Percentiles rank a stretch among this genome's conserved stretches.
Conservation (phyloP, 1,140 invertebrate genomes). For the Trichonephila clavipes region DNA sequence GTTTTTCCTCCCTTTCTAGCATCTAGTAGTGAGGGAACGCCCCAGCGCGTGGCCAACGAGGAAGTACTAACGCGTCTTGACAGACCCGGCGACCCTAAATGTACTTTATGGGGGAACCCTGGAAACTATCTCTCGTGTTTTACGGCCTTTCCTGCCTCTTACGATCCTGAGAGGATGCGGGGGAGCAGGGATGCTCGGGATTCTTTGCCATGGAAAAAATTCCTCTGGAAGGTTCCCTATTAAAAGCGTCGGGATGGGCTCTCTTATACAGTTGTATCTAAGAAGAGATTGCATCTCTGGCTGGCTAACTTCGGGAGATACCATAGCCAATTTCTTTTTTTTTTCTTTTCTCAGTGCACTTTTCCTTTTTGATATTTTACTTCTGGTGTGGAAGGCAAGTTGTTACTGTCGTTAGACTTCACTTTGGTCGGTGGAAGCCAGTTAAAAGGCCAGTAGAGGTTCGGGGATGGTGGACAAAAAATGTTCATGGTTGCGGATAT, state of each 20-base stretch:
- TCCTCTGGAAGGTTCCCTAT: constrained; percentile 8
- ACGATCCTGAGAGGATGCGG: not conserved
- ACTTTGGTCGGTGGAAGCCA: constrained; percentile 12
- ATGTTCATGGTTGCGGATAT: not conserved
- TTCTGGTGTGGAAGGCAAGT: not conserved
- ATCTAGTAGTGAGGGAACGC: not conserved
- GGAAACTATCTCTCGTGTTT: constrained; percentile 61
- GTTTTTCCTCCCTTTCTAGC: not conserved
- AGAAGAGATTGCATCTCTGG: not conserved
- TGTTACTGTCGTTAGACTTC: constrained; percentile 23
- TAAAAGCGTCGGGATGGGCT: constrained; percentile 39
- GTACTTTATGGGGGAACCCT: constrained; percentile 54
- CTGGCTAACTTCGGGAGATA: not conserved
- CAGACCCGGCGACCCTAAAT: constrained; percentile 62
- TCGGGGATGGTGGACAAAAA: not conserved
- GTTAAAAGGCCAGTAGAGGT: not conserved
- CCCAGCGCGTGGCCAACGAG: constrained; percentile 45
- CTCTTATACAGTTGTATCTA: constrained; percentile 27
- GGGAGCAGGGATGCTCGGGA: constrained; percentile 20
- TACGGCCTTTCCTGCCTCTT: constrained; percentile 40
- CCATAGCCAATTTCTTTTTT: constrained; percentile 8
- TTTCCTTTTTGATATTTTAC: constrained; percentile 37
- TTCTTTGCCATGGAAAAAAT: constrained; percentile 36
- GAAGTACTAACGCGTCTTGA: constrained; percentile 47
- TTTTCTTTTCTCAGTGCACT: not conserved